phyloP scores from a whole-genome alignment of 2,113 vertebrate genomes.

The Engraulis encrasicolus region DNA sequence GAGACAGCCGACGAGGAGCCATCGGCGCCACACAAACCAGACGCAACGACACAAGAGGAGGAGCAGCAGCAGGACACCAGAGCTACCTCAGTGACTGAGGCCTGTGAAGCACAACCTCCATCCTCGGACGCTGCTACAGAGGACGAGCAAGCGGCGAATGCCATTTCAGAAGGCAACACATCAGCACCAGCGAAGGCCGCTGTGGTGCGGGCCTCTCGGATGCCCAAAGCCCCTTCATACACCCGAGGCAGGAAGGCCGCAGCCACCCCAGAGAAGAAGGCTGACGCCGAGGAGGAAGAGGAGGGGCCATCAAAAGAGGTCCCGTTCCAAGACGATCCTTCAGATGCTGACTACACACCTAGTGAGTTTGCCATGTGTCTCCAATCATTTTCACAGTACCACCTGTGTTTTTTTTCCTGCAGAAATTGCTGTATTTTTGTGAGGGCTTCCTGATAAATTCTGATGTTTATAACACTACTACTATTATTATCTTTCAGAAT shows the following conservation, averaged over 20 bases:
- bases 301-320: conserved; percentile 44
- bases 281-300: conserved; percentile 41
- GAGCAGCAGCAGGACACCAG: conserved; percentile 34
- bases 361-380: conserved; percentile 60
- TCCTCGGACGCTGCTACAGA: conserved; percentile 29
- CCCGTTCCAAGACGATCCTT: conserved; percentile 67
- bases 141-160: conserved; percentile 33
- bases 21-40: conserved; percentile 41
- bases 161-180: conserved; percentile 26
- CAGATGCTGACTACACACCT: conserved; percentile 70
- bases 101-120: background rate
- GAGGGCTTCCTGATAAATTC: background rate
- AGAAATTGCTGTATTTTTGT: background rate
- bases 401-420: background rate
- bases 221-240: conserved; percentile 13
- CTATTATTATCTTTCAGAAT: conserved; percentile 63
- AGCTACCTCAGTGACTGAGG: conserved; percentile 31
- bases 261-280: background rate
- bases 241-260: conserved; percentile 29
- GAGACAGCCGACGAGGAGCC: conserved; percentile 47
- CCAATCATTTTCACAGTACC: background rate
- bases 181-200: conserved; percentile 43
- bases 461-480: background rate
- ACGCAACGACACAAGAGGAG: conserved; percentile 48
- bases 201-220: conserved; percentile 39